Conservation (phyloP, 2,797 vertebrate species). For the Gallinago nigripennis region DNA sequence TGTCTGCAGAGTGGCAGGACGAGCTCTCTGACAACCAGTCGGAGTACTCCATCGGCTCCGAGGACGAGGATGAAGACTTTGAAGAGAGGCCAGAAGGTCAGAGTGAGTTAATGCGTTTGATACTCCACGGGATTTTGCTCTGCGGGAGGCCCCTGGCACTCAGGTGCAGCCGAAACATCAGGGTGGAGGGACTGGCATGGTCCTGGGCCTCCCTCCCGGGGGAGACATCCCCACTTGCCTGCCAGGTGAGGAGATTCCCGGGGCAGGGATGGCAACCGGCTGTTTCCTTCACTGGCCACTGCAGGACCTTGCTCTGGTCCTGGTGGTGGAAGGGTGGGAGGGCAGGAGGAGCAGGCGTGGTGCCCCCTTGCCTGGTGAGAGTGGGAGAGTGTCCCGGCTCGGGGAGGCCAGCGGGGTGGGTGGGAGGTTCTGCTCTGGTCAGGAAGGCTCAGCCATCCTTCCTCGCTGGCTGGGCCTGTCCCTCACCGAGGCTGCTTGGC, state of each 20-base stretch:
- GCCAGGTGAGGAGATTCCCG: not conserved
- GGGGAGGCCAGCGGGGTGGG: accelerated
- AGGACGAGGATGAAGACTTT: conserved; percentile 99
- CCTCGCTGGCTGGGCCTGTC: not conserved
- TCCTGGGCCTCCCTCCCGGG: not conserved
- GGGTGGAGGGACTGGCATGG: not conserved
- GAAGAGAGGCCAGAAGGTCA: conserved; percentile 96
- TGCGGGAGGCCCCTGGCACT: not conserved
- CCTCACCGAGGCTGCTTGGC: not conserved
- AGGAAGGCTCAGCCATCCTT: not conserved
- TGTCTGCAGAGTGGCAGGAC: conserved; percentile 92
- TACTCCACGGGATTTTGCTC: not conserved
- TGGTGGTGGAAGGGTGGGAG: accelerated
- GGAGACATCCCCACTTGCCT: not conserved
- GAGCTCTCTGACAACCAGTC: conserved; percentile 99
- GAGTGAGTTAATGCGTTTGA: conserved; percentile 69
- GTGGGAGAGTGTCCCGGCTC: not conserved
- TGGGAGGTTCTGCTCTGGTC: not conserved
- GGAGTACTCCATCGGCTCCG: conserved; percentile 96
- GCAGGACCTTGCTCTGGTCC: not conserved
- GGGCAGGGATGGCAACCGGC: not conserved
- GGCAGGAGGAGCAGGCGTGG: accelerated
- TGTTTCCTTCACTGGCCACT: not conserved
- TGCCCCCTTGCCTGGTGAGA: not conserved
- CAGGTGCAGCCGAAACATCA: not conserved